Conservation (phyloP, 2,888 invertebrate species). For the Drosophila longiperda region DNA sequence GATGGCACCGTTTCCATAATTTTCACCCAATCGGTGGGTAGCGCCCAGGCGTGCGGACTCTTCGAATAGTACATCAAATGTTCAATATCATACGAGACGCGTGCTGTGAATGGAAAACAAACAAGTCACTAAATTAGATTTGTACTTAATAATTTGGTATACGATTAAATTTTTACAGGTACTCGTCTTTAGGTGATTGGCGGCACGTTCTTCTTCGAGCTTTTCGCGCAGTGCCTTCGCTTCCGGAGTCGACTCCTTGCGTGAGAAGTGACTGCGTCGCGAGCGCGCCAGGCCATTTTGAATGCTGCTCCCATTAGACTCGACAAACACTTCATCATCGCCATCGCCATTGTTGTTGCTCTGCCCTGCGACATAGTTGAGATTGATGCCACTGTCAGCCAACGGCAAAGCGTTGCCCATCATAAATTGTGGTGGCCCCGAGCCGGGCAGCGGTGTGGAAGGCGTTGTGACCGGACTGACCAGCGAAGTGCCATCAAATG, state of each 20-base stretch:
- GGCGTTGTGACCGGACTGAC: slow-evolving; percentile 84
- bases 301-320: slow-evolving; percentile 70
- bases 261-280: slow-evolving; percentile 85
- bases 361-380: slow-evolving; percentile 80
- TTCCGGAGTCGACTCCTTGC: slow-evolving; percentile 85
- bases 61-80: slow-evolving; percentile 84
- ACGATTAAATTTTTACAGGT: slow-evolving; percentile 52
- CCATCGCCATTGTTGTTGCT: slow-evolving; percentile 77
- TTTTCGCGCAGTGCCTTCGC: slow-evolving; percentile 63
- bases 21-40: slow-evolving; percentile 83
- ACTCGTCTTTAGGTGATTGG: slow-evolving; percentile 55
- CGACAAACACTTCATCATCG: slow-evolving; percentile 84
- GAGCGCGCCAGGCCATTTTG: slow-evolving; percentile 84
- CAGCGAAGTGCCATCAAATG: slow-evolving; percentile 82
- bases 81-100: slow-evolving; percentile 84
- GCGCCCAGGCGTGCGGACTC: slow-evolving; percentile 84
- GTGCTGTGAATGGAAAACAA: slow-evolving; percentile 66
- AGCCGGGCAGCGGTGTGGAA: slow-evolving; percentile 80
- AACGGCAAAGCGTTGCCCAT: slow-evolving; percentile 79
- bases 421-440: slow-evolving; percentile 80
- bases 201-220: slow-evolving; percentile 56
- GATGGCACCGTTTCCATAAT: slow-evolving; percentile 83
- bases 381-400: slow-evolving; percentile 84
- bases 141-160: neutral
- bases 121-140: neutral